Evolutionary conservation across 2,888 invertebrate species (phyloP).

Genomic region (Stegophylla sp.): DNA sequence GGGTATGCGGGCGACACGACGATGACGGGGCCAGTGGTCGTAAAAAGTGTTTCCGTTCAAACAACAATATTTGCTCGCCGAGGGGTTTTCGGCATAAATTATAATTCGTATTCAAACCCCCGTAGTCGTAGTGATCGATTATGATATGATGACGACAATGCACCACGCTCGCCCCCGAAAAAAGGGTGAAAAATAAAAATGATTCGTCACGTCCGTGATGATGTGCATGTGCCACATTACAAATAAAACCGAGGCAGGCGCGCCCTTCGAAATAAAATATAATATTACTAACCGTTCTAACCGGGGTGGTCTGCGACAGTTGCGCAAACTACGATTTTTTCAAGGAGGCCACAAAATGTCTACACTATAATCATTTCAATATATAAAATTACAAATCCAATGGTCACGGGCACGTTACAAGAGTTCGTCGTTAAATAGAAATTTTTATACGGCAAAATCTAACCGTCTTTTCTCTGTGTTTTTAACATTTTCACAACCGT

Average conservation of each 20-base stretch:
- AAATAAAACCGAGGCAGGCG: neutral
- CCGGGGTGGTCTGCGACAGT: constrained; percentile 3
- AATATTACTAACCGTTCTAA: constrained; percentile 32
- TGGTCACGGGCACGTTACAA: no score
- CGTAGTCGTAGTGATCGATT: no score
- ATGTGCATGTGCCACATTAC: neutral
- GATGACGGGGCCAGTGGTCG: neutral
- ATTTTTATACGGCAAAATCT: no score
- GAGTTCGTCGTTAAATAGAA: no score
- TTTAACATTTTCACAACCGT: no score
- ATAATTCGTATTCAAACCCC: neutral
- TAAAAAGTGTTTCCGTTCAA: neutral
- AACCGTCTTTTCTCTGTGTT: no score
- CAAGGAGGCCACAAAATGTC: no score
- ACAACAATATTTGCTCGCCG: neutral
- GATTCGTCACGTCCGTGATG: constrained; percentile 22
- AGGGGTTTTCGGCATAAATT: neutral
- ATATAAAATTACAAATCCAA: no score
- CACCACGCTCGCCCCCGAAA: neutral
- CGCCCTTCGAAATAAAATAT: constrained; percentile 30
- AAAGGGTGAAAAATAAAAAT: constrained; percentile 40
- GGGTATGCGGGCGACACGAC: neutral
- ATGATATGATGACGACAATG: constrained; percentile 5
- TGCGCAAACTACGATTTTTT: no score
- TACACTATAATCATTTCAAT: no score